Percentiles rank a stretch among this genome's conserved stretches.
Evolutionary conservation across 2,113 vertebrate genomes (phyloP).

Genomic region (Hassar affinis): DNA sequence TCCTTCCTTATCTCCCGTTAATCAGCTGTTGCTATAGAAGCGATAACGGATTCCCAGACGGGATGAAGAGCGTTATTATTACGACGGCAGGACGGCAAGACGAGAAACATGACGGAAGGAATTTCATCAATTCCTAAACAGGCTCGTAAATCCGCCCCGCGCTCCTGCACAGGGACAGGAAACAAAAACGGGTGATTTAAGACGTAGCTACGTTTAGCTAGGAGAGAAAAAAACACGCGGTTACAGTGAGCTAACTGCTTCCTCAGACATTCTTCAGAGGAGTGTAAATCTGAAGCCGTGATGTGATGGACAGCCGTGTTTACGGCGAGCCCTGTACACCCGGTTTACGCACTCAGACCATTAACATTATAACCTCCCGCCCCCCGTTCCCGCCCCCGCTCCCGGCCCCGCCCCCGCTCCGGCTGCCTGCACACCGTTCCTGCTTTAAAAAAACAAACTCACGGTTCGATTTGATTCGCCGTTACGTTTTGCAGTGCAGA

Average conservation of each 20-base stretch:
- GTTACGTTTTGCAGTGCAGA: conserved; percentile 71
- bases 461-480: too few relatives aligned
- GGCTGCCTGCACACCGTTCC: too few relatives aligned
- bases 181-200: too few relatives aligned
- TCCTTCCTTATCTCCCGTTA: too few relatives aligned
- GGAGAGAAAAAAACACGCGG: not conserved
- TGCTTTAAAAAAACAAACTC: conserved; percentile 58
- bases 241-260: not conserved
- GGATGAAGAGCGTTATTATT: not conserved
- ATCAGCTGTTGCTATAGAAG: not conserved
- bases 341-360: conserved; percentile 59
- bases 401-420: too few relatives aligned
- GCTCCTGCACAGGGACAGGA: not conserved
- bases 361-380: conserved; percentile 67
- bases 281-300: conserved; percentile 54
- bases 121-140: not conserved
- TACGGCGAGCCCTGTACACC: conserved; percentile 44
- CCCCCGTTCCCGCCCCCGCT: too few relatives aligned
- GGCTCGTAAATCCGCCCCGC: not conserved
- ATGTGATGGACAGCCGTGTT: conserved; percentile 45
- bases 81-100: conserved; percentile 1
- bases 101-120: not conserved
- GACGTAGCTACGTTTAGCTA: not conserved
- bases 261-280: not conserved
- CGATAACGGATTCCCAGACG: not conserved